Evolutionary conservation across 2,113 vertebrate species (phyloP).

Genomic region (Silurus asotus): DNA sequence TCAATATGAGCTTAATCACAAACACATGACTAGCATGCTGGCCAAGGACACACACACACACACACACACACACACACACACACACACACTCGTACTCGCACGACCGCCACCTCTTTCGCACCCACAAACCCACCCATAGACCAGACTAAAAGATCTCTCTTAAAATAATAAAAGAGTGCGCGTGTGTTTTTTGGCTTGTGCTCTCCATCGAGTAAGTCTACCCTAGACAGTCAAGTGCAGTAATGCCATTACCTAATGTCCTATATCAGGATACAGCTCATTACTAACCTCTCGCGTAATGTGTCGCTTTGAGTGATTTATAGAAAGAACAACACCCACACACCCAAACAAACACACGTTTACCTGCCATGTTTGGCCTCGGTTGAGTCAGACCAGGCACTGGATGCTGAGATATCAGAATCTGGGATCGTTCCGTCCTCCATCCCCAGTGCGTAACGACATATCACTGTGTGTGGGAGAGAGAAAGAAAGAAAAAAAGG

Average conservation of each 20-base stretch:
- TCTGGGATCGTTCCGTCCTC: slow-evolving; percentile 88
- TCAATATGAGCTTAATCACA: slow-evolving; percentile 37
- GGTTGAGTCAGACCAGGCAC: slow-evolving; percentile 91
- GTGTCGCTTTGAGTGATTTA: slow-evolving; percentile 37
- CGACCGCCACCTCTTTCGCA: background rate
- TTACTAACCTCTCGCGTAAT: slow-evolving; percentile 59
- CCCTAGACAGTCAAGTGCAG: slow-evolving; percentile 52
- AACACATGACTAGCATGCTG: slow-evolving; percentile 32
- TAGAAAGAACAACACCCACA: slow-evolving; percentile 32
- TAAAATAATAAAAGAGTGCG: slow-evolving; percentile 20
- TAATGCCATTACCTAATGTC: slow-evolving; percentile 60
- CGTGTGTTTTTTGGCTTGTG: slow-evolving; percentile 30
- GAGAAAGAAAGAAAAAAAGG: background rate
- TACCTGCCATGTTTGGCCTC: slow-evolving; percentile 91
- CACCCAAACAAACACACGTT: background rate
- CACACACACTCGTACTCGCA: background rate
- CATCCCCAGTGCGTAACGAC: slow-evolving; percentile 93
- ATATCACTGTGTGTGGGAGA: slow-evolving; percentile 77
- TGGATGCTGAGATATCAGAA: slow-evolving; percentile 87
- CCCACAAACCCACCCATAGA: background rate
- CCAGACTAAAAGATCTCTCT: slow-evolving; percentile 17
- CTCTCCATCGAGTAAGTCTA: slow-evolving; percentile 36
- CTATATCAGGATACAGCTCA: slow-evolving; percentile 56
- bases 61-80: background rate
- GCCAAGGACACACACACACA: slow-evolving; percentile 26